These are phyloP conservation scores for Drosophila mayaguana DNA, from an alignment of 2,888 invertebrate genomes.

Conservation along the genomic window DNA sequence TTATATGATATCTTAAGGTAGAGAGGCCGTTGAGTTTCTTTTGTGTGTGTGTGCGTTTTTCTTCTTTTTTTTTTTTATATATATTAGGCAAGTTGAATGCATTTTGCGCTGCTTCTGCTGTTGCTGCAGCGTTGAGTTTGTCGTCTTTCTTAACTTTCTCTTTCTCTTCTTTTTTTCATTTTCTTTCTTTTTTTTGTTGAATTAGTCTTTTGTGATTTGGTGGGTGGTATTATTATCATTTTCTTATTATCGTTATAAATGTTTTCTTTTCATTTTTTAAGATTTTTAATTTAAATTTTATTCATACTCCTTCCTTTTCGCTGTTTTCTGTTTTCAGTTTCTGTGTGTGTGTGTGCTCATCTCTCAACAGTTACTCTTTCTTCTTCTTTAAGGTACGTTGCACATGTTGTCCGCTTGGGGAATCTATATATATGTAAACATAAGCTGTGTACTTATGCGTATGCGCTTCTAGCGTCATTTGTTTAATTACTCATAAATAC, in stretches of 20 bases:
- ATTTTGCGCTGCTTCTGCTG: slow-evolving; percentile 67
- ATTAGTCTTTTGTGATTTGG: slow-evolving; percentile 79
- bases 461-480: slow-evolving; percentile 75
- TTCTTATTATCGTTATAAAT: slow-evolving; percentile 28
- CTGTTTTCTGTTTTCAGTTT: slow-evolving; percentile 3
- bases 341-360: slow-evolving; percentile 2
- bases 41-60: slow-evolving; percentile 36
- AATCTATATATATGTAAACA: slow-evolving; percentile 67
- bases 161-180: slow-evolving; percentile 19
- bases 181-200: slow-evolving; percentile 45
- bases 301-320: slow-evolving; percentile 21
- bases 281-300: slow-evolving; percentile 20
- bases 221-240: slow-evolving; percentile 71
- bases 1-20: slow-evolving; percentile 57
- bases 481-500: slow-evolving; percentile 75
- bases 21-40: slow-evolving; percentile 56
- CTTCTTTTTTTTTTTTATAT: slow-evolving; percentile 10
- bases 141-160: slow-evolving; percentile 29
- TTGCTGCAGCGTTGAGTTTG: slow-evolving; percentile 63
- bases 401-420: slow-evolving; percentile 76
- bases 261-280: slow-evolving; percentile 19
- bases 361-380: slow-evolving; percentile 40
- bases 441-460: slow-evolving; percentile 75
- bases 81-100: slow-evolving; percentile 73
- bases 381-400: slow-evolving; percentile 73